phyloP scores from a whole-genome alignment of 2,888 invertebrate species.

The Quadroppia sp. region DNA sequence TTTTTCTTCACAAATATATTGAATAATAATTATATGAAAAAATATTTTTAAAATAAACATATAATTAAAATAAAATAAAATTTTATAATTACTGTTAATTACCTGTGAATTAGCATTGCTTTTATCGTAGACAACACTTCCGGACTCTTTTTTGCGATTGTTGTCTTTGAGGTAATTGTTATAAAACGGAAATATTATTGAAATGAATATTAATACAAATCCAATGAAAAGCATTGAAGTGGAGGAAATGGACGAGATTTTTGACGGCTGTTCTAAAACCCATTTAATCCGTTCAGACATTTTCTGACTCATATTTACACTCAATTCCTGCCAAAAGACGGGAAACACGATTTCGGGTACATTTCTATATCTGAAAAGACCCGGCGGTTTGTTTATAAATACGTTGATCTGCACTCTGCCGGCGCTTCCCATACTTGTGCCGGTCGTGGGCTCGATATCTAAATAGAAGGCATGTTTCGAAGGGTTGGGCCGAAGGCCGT shows the following conservation, averaged over 20 bases:
- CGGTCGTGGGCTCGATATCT: constrained; percentile 64
- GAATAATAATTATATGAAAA: too few species aligned
- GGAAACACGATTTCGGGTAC: constrained; percentile 44
- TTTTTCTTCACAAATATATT: too few species aligned
- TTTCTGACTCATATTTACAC: constrained; percentile 24
- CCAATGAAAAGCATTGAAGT: constrained; percentile 30
- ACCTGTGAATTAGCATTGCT: constrained; percentile 27
- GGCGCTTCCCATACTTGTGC: constrained; percentile 47
- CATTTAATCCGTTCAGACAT: constrained; percentile 38
- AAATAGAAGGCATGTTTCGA: constrained; percentile 68
- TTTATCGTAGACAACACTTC: constrained; percentile 34
- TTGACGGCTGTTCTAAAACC: constrained; percentile 32
- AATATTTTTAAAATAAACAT: background rate
- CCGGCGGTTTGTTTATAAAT: constrained; percentile 41
- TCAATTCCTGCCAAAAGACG: constrained; percentile 44
- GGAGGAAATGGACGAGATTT: constrained; percentile 32
- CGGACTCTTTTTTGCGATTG: constrained; percentile 8
- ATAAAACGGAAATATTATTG: constrained; percentile 12
- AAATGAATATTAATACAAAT: background rate
- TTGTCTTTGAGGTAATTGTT: constrained; percentile 11
- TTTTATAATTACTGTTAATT: background rate
- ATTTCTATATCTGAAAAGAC: constrained; percentile 42
- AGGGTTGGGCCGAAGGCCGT: constrained; percentile 64
- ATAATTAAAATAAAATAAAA: background rate
- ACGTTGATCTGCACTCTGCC: constrained; percentile 73